Evolutionary conservation across 1,140 invertebrate species (phyloP).

Genomic region (Cydia strobilella): DNA sequence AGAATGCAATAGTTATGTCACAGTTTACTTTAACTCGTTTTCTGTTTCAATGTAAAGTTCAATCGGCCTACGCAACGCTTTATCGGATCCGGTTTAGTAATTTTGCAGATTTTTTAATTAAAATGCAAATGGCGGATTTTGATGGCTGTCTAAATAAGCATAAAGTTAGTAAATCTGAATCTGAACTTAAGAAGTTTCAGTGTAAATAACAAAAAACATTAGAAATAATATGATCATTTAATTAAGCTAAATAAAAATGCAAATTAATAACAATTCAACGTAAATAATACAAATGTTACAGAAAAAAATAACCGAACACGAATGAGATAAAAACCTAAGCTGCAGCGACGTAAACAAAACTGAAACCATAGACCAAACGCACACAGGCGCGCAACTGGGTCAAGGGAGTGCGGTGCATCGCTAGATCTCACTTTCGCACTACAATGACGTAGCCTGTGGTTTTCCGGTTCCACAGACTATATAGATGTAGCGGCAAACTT

Average conservation of each 20-base stretch:
- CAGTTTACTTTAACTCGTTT: constrained; percentile 26
- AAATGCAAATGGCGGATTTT: neutral
- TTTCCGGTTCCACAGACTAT: constrained; percentile 17
- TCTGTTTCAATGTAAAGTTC: constrained; percentile 44
- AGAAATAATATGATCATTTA: neutral
- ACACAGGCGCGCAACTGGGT: constrained; percentile 60
- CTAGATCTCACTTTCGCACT: constrained; percentile 76
- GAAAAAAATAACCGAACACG: neutral
- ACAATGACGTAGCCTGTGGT: constrained; percentile 22
- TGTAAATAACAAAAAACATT: too few species aligned
- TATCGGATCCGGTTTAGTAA: constrained; percentile 34
- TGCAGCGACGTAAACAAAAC: constrained; percentile 27
- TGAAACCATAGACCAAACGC: constrained; percentile 26
- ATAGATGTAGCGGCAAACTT: constrained; percentile 6
- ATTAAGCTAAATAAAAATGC: too few species aligned
- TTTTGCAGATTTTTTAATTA: constrained; percentile 16
- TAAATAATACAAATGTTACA: neutral
- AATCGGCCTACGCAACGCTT: constrained; percentile 32
- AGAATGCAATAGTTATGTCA: constrained; percentile 27
- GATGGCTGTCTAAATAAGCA: neutral
- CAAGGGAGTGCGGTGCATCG: constrained; percentile 77
- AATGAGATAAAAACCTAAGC: constrained; percentile 23
- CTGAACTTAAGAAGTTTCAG: neutral
- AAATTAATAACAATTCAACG: neutral
- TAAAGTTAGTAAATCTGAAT: neutral